phyloP scores from a whole-genome alignment of 2,888 invertebrate species.

The Mesorhabditis sp. region DNA sequence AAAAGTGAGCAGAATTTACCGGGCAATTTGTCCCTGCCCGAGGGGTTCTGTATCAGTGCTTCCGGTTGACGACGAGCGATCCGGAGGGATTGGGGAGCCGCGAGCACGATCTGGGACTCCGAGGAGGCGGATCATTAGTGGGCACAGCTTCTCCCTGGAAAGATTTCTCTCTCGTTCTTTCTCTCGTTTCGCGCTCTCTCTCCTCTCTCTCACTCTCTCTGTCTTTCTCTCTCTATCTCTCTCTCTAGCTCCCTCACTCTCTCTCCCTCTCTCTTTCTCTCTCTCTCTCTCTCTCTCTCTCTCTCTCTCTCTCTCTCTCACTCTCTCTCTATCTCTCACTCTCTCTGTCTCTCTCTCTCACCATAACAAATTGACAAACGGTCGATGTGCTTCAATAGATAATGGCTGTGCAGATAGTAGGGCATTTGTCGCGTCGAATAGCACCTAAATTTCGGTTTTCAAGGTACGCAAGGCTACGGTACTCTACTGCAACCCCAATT shows the following conservation, averaged over 20 bases:
- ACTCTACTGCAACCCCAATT: no score
- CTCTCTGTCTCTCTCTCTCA: background rate
- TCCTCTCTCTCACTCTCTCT: constrained; percentile 9
- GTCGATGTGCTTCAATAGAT: background rate
- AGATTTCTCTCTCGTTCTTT: background rate
- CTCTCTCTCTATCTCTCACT: constrained; percentile 5
- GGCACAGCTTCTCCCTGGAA: constrained; percentile 41
- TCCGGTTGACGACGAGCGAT: constrained; percentile 9
- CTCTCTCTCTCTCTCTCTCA: constrained; percentile 12
- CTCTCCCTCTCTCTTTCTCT: background rate
- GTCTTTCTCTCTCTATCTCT: constrained; percentile 14
- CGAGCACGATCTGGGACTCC: constrained; percentile 33
- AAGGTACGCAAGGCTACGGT: no score
- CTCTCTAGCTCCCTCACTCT: constrained; percentile 10
- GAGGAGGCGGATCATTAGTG: constrained; percentile 33
- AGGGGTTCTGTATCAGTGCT: constrained; percentile 18
- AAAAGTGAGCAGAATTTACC: no score
- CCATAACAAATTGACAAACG: background rate
- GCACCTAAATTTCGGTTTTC: no score
- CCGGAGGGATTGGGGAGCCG: constrained; percentile 6
- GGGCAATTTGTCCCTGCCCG: constrained; percentile 41
- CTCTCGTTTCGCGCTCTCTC: constrained; percentile 2
- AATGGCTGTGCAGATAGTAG: background rate
- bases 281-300: constrained; percentile 7
- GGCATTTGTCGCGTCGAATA: no score